Conservation (phyloP, 2,888 invertebrate species). For the Plagodis pulveraria region DNA sequence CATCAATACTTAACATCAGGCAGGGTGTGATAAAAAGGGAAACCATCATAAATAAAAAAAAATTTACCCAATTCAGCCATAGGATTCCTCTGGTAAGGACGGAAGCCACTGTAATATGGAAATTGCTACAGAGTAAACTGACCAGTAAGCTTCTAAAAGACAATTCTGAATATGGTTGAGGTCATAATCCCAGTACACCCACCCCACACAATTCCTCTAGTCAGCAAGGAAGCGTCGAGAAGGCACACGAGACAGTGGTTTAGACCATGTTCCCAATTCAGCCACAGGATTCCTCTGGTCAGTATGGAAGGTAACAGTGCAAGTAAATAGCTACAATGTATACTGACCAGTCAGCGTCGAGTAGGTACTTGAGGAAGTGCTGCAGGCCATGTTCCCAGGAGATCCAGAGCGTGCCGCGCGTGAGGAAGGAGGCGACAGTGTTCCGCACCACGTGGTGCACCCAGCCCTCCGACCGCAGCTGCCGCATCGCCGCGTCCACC, state of each 20-base stretch:
- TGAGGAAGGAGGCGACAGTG: constrained; percentile 89
- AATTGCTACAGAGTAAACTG: too few relatives aligned
- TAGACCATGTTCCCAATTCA: constrained; percentile 90
- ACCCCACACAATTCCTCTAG: too few relatives aligned
- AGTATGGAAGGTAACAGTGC: constrained; percentile 90
- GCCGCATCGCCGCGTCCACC: constrained; percentile 90
- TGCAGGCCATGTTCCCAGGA: constrained; percentile 89
- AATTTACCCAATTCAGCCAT: constrained; percentile 67
- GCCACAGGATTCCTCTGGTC: constrained; percentile 90
- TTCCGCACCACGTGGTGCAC: constrained; percentile 89
- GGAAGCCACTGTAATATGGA: too few relatives aligned
- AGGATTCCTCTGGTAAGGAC: too few relatives aligned
- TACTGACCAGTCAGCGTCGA: constrained; percentile 15
- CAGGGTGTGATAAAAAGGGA: too few relatives aligned
- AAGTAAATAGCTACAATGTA: constrained; percentile 88
- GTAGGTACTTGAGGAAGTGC: constrained; percentile 87
- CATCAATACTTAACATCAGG: too few relatives aligned
- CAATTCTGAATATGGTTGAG: too few relatives aligned
- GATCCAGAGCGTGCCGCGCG: constrained; percentile 90
- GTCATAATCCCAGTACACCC: too few relatives aligned
- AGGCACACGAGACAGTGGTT: too few relatives aligned
- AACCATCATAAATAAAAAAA: constrained; percentile 47
- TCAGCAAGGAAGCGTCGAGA: too few relatives aligned
- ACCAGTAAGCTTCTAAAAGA: too few relatives aligned
- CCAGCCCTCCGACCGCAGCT: constrained; percentile 89